Percentiles rank a stretch among this genome's conserved stretches.
Conservation (phyloP, 1,140 invertebrate genomes). For the Ylistrum balloti region DNA sequence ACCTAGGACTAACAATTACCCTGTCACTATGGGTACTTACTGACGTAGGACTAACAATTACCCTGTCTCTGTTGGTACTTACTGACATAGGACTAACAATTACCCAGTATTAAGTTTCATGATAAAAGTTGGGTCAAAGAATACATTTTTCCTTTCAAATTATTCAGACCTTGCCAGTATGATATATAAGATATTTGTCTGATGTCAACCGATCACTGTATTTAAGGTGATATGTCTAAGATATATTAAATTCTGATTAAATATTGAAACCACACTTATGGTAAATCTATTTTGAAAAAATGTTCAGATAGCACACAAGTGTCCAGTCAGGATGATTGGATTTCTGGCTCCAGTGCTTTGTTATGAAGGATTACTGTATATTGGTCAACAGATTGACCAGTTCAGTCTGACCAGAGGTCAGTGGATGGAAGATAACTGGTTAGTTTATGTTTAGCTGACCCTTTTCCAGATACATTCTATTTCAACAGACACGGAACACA, state of each 20-base stretch:
- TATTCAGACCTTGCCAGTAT: background rate
- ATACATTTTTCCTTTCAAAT: too few relatives aligned
- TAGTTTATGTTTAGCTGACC: background rate
- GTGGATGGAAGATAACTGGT: slow-evolving; percentile 20
- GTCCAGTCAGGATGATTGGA: background rate
- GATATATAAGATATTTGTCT: background rate
- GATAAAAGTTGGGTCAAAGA: too few relatives aligned
- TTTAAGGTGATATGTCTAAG: background rate
- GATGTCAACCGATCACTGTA: background rate
- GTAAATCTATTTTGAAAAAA: background rate
- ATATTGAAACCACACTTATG: background rate
- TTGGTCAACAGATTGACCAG: background rate
- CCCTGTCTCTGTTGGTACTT: too few relatives aligned
- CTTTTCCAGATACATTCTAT: slow-evolving; percentile 8
- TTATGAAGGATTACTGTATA: background rate
- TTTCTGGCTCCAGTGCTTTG: background rate
- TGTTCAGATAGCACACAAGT: background rate
- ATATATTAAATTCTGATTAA: background rate
- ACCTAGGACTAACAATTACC: too few relatives aligned
- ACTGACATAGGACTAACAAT: too few relatives aligned
- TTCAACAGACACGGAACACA: background rate
- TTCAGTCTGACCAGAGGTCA: background rate
- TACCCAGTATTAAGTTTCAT: too few relatives aligned
- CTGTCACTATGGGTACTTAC: too few relatives aligned
- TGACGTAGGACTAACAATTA: too few relatives aligned